Percentiles rank a stretch among this genome's conserved stretches.
Evolutionary conservation across 2,113 vertebrate genomes (phyloP).

Genomic region (Arvicanthis niloticus): DNA sequence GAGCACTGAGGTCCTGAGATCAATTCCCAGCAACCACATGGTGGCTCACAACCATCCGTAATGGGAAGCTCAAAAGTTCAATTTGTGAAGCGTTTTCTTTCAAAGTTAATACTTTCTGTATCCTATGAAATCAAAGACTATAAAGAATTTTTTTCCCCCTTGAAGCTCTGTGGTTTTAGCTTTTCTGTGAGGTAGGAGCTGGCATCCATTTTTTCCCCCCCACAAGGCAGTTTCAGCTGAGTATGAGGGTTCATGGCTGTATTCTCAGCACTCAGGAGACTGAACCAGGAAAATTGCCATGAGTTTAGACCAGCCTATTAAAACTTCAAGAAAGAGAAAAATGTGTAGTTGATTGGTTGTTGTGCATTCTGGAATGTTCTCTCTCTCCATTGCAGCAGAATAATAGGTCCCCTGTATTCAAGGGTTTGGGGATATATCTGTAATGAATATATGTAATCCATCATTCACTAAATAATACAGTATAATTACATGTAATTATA

Average conservation of each 20-base stretch:
- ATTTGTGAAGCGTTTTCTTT: not conserved
- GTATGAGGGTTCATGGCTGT: not conserved
- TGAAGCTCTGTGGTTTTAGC: not conserved
- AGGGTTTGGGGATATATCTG: not conserved
- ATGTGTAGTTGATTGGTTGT: not conserved
- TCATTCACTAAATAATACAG: not conserved
- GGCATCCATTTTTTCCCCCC: not conserved
- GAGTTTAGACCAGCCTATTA: not conserved
- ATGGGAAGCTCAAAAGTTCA: not conserved
- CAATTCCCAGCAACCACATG: too few relatives aligned
- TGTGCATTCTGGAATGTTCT: not conserved
- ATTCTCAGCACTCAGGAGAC: not conserved
- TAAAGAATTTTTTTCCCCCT: not conserved
- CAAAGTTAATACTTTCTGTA: not conserved
- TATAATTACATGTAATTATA: not conserved
- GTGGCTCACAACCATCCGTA: too few relatives aligned
- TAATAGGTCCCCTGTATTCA: too few relatives aligned
- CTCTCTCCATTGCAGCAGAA: not conserved
- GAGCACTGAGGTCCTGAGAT: too few relatives aligned
- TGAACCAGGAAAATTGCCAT: not conserved
- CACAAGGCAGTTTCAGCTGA: not conserved
- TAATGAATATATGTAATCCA: not conserved
- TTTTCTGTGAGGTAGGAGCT: not conserved
- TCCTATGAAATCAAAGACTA: not conserved
- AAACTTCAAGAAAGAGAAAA: not conserved